Percentiles rank a stretch among this genome's conserved stretches.
Conservation (phyloP, 2,113 vertebrate genomes). For the Vulpes vulpes region DNA sequence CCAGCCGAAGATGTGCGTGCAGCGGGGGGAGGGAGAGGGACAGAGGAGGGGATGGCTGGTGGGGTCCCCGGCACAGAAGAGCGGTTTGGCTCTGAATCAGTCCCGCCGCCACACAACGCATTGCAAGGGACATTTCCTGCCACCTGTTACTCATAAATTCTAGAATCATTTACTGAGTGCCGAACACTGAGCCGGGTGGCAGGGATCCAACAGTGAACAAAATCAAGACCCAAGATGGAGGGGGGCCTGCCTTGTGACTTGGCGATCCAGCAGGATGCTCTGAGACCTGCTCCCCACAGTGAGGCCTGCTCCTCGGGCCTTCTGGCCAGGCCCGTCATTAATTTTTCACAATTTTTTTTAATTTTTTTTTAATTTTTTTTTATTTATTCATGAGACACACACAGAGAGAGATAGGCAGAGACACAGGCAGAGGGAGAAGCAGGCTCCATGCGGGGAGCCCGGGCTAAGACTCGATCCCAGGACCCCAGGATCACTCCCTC, state of each 20-base stretch:
- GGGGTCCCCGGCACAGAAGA: not conserved
- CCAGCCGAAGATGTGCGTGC: not conserved
- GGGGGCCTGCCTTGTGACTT: not conserved
- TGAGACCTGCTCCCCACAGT: not conserved
- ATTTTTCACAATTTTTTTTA: too few species aligned
- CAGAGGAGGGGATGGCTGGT: not conserved
- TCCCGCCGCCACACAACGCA: not conserved
- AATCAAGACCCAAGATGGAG: not conserved
- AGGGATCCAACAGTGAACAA: not conserved
- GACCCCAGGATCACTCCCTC: too few species aligned
- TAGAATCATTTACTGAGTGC: slow-evolving; percentile 30
- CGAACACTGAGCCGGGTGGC: not conserved
- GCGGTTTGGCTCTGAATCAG: slow-evolving; percentile 21
- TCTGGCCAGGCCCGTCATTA: too few species aligned
- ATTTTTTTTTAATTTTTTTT: too few species aligned
- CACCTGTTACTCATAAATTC: slow-evolving; percentile 77
- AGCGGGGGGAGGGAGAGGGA: not conserved
- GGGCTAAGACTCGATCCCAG: too few species aligned
- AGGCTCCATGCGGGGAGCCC: too few species aligned
- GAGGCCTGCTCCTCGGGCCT: too few species aligned
- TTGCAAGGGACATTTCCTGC: slow-evolving; percentile 60
- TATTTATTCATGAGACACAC: too few species aligned
- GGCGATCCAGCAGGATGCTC: rapidly evolving
- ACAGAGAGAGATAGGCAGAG: too few species aligned
- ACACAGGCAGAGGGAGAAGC: too few species aligned